phyloP scores from a whole-genome alignment of 2,797 vertebrate species.

The Sus cebifrons region DNA sequence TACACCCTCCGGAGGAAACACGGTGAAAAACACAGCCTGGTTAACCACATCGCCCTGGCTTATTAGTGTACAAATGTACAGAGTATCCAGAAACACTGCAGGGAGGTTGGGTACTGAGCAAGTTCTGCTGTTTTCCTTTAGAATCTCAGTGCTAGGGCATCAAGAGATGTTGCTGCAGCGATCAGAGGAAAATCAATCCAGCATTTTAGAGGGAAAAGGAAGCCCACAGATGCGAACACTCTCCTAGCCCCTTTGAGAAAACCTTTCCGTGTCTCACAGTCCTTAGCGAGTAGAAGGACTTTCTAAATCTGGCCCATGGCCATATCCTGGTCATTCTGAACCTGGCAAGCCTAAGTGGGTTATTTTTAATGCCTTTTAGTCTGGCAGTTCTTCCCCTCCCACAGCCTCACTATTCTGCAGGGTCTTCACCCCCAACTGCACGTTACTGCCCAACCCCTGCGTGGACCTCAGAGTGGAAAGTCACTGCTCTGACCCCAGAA shows the following conservation, averaged over 20 bases:
- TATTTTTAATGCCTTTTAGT: neutral
- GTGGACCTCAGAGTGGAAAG: neutral
- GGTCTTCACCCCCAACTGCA: neutral
- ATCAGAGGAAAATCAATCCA: neutral
- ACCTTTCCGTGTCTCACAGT: neutral
- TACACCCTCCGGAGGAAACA: neutral
- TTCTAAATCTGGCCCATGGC: neutral
- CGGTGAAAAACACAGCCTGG: neutral
- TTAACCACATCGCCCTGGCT: neutral
- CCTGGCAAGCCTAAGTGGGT: neutral
- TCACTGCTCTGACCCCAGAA: neutral
- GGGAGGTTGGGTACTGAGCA: neutral
- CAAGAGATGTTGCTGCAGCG: constrained; percentile 54
- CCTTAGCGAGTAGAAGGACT: neutral
- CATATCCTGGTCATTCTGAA: neutral
- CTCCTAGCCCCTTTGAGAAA: neutral
- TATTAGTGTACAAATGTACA: constrained; percentile 19
- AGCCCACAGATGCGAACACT: neutral
- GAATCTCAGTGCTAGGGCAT: constrained; percentile 50
- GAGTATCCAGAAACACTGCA: neutral
- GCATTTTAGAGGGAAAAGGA: neutral
- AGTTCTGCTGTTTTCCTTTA: constrained; percentile 32
- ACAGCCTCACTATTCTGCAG: neutral
- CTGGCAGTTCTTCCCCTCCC: neutral
- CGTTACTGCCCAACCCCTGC: neutral